Evolutionary conservation across 2,888 invertebrate genomes (phyloP).

Genomic region (Sminthurinus aureus): DNA sequence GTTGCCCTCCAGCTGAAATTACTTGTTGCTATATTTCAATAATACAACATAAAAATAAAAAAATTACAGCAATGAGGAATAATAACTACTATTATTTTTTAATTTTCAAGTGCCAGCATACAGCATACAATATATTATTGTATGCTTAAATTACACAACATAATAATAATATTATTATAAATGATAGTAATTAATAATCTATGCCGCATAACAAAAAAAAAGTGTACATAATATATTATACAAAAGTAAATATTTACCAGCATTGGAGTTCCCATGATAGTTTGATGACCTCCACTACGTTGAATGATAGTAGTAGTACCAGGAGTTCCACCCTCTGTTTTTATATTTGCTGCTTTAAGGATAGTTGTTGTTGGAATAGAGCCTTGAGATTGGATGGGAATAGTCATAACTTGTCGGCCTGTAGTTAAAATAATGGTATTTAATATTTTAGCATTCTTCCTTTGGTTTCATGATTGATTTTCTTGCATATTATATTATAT

Average conservation of each 20-base stretch:
- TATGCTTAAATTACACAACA: no score
- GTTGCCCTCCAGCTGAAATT: conserved; percentile 58
- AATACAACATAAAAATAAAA: conserved; percentile 6
- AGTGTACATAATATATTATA: no score
- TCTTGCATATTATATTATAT: no score
- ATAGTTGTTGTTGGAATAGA: conserved; percentile 54
- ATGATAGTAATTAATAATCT: no score
- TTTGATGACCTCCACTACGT: conserved; percentile 46
- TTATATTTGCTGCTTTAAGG: conserved; percentile 57
- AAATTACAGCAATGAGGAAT: not conserved
- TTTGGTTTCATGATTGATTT: no score
- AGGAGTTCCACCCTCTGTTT: conserved; percentile 50
- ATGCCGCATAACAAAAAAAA: no score
- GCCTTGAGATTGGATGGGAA: conserved; percentile 57
- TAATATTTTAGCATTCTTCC: no score
- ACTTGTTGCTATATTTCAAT: conserved; percentile 55
- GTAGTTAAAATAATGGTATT: no score
- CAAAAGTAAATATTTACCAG: conserved; percentile 51
- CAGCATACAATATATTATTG: no score
- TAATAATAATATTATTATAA: no score
- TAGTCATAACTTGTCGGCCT: conserved; percentile 60
- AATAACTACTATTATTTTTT: no score
- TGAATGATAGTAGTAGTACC: conserved; percentile 47
- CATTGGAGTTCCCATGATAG: conserved; percentile 50
- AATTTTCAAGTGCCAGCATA: no score